Percentiles rank a stretch among this genome's conserved stretches.
These are phyloP conservation scores for Orientallactaga bullata DNA, from an alignment of 2,113 vertebrate species.

Conservation along the genomic window DNA sequence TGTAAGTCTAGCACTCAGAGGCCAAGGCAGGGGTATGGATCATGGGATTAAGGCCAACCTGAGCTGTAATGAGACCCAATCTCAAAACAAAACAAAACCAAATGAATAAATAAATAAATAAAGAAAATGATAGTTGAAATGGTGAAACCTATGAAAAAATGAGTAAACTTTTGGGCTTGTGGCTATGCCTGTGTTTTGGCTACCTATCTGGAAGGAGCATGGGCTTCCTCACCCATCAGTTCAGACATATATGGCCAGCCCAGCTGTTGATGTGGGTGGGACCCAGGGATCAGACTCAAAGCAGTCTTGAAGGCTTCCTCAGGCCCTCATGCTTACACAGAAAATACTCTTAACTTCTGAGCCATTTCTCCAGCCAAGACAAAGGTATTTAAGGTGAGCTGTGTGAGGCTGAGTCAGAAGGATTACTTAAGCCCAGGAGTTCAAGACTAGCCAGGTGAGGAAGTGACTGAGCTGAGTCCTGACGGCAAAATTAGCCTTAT, in stretches of 20 bases:
- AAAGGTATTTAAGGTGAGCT: too few species aligned
- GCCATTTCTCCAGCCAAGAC: too few species aligned
- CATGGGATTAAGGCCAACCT: neutral
- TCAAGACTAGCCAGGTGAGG: neutral
- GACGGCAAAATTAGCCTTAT: neutral
- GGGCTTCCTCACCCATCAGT: neutral
- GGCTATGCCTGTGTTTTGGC: neutral
- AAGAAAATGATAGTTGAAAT: neutral
- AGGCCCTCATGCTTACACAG: too few species aligned
- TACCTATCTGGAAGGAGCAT: neutral
- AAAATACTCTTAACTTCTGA: neutral
- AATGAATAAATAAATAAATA: neutral
- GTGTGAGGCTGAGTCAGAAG: neutral
- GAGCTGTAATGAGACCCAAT: neutral
- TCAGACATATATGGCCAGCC: too few species aligned
- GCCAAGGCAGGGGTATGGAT: neutral
- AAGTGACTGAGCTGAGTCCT: neutral
- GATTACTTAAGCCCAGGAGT: neutral
- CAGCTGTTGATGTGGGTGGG: too few species aligned
- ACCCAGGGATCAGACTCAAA: too few species aligned
- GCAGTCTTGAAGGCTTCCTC: too few species aligned
- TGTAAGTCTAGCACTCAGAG: neutral
- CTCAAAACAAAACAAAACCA: neutral
- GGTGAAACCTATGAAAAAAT: neutral
- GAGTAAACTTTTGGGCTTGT: neutral